phyloP scores from a whole-genome alignment of 2,113 vertebrate genomes.

The Neolamprologus longior region DNA sequence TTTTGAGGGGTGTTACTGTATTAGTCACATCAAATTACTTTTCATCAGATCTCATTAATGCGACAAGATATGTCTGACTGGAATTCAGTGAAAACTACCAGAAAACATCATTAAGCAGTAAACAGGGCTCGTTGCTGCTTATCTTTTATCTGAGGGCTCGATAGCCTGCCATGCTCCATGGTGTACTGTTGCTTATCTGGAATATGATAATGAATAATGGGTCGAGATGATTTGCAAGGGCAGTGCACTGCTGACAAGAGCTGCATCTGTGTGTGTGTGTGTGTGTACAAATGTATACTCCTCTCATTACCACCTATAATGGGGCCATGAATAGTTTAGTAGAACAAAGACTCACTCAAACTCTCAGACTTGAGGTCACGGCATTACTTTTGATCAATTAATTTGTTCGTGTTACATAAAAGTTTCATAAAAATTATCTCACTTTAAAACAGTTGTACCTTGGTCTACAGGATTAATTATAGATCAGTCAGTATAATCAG shows the following conservation, averaged over 20 bases:
- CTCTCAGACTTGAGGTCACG: background rate
- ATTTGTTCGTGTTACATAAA: background rate
- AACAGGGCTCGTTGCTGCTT: background rate
- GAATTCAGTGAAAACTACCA: background rate
- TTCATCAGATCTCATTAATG: background rate
- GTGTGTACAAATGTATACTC: background rate
- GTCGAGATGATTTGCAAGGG: background rate
- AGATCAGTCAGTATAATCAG: background rate
- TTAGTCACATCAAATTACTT: background rate
- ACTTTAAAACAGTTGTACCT: background rate
- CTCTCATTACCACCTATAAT: conserved; percentile 14
- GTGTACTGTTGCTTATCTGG: background rate
- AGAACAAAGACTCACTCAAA: background rate
- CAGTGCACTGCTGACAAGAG: background rate
- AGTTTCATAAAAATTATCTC: background rate
- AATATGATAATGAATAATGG: conserved; percentile 9
- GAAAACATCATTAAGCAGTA: background rate
- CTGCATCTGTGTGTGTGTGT: background rate
- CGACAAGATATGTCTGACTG: background rate
- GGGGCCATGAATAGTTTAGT: conserved; percentile 32
- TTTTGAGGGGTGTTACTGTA: background rate
- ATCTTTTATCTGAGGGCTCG: background rate
- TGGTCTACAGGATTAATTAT: background rate
- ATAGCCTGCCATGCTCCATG: background rate
- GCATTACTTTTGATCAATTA: background rate